Evolutionary conservation across 2,888 invertebrate species (phyloP), one percentile per base, ranked within the genome.

Genomic region (Amaurobius ferox): DNA sequence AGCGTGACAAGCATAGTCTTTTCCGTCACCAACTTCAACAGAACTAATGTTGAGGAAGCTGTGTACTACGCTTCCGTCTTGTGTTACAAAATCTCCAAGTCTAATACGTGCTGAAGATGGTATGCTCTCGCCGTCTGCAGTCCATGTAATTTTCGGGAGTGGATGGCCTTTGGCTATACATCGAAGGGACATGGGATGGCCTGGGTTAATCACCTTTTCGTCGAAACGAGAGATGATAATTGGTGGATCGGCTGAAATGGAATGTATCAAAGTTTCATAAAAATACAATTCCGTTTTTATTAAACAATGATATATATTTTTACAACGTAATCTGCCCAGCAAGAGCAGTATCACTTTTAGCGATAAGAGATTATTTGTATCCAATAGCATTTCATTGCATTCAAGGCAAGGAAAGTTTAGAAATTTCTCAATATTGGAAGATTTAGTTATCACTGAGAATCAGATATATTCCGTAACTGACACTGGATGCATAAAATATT

Each of bases 101-200:
- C 89, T 89, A 16, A 90, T 79, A 19, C 90, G 88, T 26, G 89
- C 87, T 19, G 88, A 87, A 1, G 89, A 89, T 1, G 89, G 89
- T 1, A 91, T 88, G 9, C 89, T 89, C 23, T 90, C 90, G n/a
- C 90, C 91, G 79, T 91, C 92, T 3, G 89, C 88, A 0, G 89
- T 89, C 90, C 90, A 90, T 16, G 89, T 88, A 26, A 90, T 89
- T 30, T 89, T 89, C 11, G 90, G 90, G 7, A 90, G 77, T 0
- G 90, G 90, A 13, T 88, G 89, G 11, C 90, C 90, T n/a, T 88
- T 88, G 7, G 90, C 89, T 26, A 89, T 88, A 80, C 90, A 90
- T 44, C 89, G 88, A n/a, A 90, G 85, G 16, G 90, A 90, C 0
- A 89, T 87, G 9, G 88, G 85, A 13, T 87, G 88, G 2, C 89